phyloP scores from a whole-genome alignment of 2,113 vertebrate species.

The Carassius carassius region DNA sequence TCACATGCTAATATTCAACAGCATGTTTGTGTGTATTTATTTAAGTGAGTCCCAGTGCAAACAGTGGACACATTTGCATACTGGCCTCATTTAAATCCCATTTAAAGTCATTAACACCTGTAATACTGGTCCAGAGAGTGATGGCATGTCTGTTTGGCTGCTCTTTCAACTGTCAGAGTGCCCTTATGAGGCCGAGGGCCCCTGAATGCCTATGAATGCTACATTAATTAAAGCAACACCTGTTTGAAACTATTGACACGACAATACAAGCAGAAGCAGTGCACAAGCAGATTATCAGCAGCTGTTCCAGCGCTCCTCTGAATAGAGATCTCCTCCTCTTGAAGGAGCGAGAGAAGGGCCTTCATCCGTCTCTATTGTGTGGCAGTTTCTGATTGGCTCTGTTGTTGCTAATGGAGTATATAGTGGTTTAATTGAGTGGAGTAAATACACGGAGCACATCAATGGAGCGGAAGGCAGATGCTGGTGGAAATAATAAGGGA shows the following conservation, averaged over 20 bases:
- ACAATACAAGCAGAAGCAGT: constrained; percentile 14
- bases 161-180: neutral
- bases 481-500: constrained; percentile 17
- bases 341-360: neutral
- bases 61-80: neutral
- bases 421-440: constrained; percentile 46
- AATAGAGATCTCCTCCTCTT: constrained; percentile 15
- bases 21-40: neutral
- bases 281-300: constrained; percentile 39
- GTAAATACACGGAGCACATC: constrained; percentile 41
- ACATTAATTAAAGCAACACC: constrained; percentile 33
- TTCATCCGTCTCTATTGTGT: constrained; percentile 27
- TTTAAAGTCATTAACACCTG: constrained; percentile 11
- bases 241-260: constrained; percentile 22
- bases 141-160: constrained; percentile 28
- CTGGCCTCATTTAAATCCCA: neutral
- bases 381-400: constrained; percentile 6
- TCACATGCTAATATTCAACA: neutral
- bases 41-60: neutral
- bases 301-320: constrained; percentile 8
- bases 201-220: neutral
- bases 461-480: constrained; percentile 35
- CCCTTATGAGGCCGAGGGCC: neutral
- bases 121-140: neutral
- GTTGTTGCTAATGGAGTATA: constrained; percentile 38